These are phyloP conservation scores for Pachyrhynchus sulphureomaculatus DNA, from an alignment of 1,140 invertebrate genomes.

Conservation along the genomic window DNA sequence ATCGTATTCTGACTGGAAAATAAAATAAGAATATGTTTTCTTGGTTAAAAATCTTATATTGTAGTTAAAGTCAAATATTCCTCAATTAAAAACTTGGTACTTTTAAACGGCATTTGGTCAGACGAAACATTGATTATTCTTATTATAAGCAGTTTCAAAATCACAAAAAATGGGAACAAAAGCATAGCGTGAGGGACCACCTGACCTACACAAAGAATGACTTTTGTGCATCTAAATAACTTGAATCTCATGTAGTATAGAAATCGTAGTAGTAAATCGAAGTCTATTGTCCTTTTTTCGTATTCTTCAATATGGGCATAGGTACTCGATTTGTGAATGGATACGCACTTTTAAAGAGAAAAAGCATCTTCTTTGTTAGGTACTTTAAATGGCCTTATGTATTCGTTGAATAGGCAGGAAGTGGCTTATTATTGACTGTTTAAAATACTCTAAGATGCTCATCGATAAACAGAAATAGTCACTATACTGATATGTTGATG, in stretches of 20 bases:
- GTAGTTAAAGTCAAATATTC: no score
- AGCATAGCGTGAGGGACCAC: slow-evolving; percentile 28
- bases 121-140: no score
- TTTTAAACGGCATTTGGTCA: no score
- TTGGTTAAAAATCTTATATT: no score
- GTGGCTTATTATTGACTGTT: slow-evolving; percentile 35
- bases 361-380: slow-evolving; percentile 21
- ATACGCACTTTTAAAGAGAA: slow-evolving; percentile 15
- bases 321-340: slow-evolving; percentile 29
- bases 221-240: slow-evolving; percentile 31
- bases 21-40: no score
- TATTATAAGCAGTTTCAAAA: no score
- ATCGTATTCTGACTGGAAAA: no score
- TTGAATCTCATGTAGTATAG: slow-evolving; percentile 30
- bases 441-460: slow-evolving; percentile 20
- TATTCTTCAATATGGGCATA: slow-evolving; percentile 6
- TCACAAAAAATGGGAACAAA: slow-evolving; percentile 10
- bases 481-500: no score
- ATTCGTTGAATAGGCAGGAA: slow-evolving; percentile 30
- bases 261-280: slow-evolving; percentile 35
- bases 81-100: no score
- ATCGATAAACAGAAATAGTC: slow-evolving; percentile 6
- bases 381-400: slow-evolving; percentile 16
- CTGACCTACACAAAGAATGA: slow-evolving; percentile 31
- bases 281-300: slow-evolving; percentile 25